A percentile compares a stretch with the other conserved stretches of the same genome.
These are phyloP conservation scores for Scelioninae gen. 1 DNA, from an alignment of 2,888 invertebrate species.

Conservation along the genomic window DNA sequence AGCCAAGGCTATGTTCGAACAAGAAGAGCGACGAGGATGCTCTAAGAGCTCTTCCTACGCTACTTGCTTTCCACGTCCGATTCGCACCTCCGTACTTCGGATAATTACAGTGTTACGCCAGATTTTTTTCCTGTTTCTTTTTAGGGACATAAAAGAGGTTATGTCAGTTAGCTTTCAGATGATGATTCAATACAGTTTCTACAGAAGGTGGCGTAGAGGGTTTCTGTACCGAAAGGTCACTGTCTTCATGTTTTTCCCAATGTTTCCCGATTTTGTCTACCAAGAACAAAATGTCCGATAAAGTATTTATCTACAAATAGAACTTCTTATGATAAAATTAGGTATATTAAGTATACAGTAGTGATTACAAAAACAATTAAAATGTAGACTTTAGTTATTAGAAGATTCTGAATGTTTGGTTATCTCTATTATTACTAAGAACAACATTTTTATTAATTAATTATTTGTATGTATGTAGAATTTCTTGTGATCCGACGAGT, in stretches of 20 bases:
- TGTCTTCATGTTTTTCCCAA: background rate
- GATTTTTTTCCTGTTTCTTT: slow-evolving; percentile 49
- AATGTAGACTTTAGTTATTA: no score
- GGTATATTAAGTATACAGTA: no score
- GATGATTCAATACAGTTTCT: slow-evolving; percentile 15
- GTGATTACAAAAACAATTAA: no score
- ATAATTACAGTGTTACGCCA: slow-evolving; percentile 65
- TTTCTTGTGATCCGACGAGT: no score
- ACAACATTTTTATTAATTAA: no score
- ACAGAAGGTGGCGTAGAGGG: background rate
- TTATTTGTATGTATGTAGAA: no score
- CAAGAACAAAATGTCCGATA: background rate
- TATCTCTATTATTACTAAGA: no score
- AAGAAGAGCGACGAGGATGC: slow-evolving; percentile 45
- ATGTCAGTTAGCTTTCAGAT: slow-evolving; percentile 23
- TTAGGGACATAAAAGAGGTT: slow-evolving; percentile 32
- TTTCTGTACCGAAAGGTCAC: slow-evolving; percentile 13
- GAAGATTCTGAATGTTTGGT: no score
- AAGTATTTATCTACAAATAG: background rate
- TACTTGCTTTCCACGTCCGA: slow-evolving; percentile 61
- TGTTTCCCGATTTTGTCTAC: background rate
- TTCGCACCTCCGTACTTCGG: slow-evolving; percentile 69
- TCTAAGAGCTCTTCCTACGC: slow-evolving; percentile 42
- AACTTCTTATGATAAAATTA: background rate
- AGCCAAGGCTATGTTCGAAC: slow-evolving; percentile 54